Evolutionary conservation across 53 echinoderm and acorn worm genomes (phyloP).

Genomic region (Zoroaster sp.): DNA sequence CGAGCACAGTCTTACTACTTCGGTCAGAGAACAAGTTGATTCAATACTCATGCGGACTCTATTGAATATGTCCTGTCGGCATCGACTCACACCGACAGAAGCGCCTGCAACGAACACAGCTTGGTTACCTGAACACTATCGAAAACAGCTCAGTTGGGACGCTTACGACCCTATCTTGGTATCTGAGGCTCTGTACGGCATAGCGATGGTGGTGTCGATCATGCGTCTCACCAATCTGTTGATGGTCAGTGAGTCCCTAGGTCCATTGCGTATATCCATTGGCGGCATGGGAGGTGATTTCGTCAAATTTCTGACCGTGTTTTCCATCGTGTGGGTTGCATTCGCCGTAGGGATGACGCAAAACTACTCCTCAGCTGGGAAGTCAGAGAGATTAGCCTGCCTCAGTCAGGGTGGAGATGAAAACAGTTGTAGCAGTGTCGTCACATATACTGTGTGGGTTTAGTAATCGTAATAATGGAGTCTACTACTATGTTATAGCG

Average conservation of each 20-base stretch:
- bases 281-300: constrained; percentile 69
- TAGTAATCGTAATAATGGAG: no score
- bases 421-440: no score
- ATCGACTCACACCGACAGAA: no score
- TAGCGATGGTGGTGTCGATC: background rate
- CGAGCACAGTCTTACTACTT: no score
- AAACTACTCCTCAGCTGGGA: constrained; percentile 48
- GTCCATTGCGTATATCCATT: constrained; percentile 80
- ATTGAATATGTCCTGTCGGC: no score
- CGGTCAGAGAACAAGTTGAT: no score
- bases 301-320: constrained; percentile 61
- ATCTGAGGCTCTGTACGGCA: background rate
- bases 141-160: no score
- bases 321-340: constrained; percentile 63
- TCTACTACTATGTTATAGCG: no score
- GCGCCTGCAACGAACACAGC: no score
- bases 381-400: background rate
- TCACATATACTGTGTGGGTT: no score
- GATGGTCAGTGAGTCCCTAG: constrained; percentile 68
- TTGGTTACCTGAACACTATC: no score
- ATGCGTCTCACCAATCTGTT: constrained; percentile 26
- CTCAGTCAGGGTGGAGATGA: background rate
- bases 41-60: no score
- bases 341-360: constrained; percentile 74
- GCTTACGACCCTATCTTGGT: constrained; percentile 4